A percentile compares a stretch with the other conserved stretches of the same genome.
These are phyloP conservation scores for Plusia festucae DNA, from an alignment of 2,888 invertebrate genomes.

Conservation along the genomic window DNA sequence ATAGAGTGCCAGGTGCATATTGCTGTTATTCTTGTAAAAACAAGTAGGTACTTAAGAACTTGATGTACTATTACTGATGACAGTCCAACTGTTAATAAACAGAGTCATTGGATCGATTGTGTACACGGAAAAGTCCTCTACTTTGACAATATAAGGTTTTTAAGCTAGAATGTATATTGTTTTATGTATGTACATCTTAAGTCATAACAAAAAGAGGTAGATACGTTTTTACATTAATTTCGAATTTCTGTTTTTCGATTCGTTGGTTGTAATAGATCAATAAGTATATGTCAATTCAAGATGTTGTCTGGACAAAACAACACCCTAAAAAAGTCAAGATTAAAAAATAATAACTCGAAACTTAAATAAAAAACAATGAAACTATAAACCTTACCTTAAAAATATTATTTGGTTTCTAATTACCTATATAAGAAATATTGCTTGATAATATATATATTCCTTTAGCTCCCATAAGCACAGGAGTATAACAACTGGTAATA, in stretches of 20 bases:
- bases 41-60: not conserved
- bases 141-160: not conserved
- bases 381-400: too few relatives aligned
- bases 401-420: too few relatives aligned
- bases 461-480: conserved; percentile 18
- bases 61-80: not conserved
- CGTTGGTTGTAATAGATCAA: too few relatives aligned
- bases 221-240: too few relatives aligned
- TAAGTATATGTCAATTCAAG: too few relatives aligned
- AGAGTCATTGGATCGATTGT: not conserved
- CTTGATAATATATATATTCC: too few relatives aligned
- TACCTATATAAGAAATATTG: too few relatives aligned
- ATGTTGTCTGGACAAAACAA: not conserved
- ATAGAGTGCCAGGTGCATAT: not conserved
- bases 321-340: not conserved
- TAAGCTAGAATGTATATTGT: too few relatives aligned
- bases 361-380: too few relatives aligned
- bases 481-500: conserved; percentile 30
- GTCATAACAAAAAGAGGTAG: not conserved
- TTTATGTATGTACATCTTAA: not conserved
- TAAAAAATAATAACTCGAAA: not conserved
- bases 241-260: too few relatives aligned
- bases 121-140: not conserved
- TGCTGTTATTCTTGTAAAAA: not conserved
- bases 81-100: not conserved